phyloP scores from a whole-genome alignment of 2,797 vertebrate genomes.

The Benthosema pterotum region DNA sequence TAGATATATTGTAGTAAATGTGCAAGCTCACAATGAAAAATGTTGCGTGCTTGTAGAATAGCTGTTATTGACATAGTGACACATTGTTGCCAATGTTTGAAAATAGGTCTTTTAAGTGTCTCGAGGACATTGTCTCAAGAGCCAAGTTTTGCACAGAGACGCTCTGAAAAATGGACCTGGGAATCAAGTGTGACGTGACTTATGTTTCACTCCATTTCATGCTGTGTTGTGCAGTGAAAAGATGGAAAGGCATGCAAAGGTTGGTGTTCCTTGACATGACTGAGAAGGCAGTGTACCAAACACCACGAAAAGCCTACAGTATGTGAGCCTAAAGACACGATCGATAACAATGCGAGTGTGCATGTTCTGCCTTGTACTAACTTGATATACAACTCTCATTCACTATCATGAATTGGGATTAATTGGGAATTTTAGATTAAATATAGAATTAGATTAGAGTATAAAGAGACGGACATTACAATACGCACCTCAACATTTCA shows the following conservation, averaged over 20 bases:
- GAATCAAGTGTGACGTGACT: slow-evolving; percentile 58
- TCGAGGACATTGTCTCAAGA: slow-evolving; percentile 35
- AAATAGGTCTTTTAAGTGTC: too few species aligned
- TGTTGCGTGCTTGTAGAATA: too few species aligned
- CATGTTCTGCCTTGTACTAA: not conserved
- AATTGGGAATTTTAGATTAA: not conserved
- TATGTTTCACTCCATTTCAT: slow-evolving; percentile 65
- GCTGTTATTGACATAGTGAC: too few species aligned
- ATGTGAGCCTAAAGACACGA: slow-evolving; percentile 77
- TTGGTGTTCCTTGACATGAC: slow-evolving; percentile 73
- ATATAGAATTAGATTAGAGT: too few species aligned
- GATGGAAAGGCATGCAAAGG: slow-evolving; percentile 79
- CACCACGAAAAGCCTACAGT: slow-evolving; percentile 76
- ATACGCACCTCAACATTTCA: not conserved
- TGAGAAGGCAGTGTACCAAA: slow-evolving; percentile 89
- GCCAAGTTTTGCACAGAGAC: slow-evolving; percentile 43
- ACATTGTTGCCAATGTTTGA: too few species aligned
- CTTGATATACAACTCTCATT: slow-evolving; percentile 5
- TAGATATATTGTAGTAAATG: too few species aligned
- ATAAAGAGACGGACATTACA: too few species aligned
- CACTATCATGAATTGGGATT: not conserved
- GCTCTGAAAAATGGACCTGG: slow-evolving; percentile 48
- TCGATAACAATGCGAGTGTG: slow-evolving; percentile 10
- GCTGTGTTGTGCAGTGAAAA: slow-evolving; percentile 81
- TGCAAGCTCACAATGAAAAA: too few species aligned